These are phyloP conservation scores for Spinus olivaceus DNA, from an alignment of 2,797 vertebrate genomes.

Conservation along the genomic window DNA sequence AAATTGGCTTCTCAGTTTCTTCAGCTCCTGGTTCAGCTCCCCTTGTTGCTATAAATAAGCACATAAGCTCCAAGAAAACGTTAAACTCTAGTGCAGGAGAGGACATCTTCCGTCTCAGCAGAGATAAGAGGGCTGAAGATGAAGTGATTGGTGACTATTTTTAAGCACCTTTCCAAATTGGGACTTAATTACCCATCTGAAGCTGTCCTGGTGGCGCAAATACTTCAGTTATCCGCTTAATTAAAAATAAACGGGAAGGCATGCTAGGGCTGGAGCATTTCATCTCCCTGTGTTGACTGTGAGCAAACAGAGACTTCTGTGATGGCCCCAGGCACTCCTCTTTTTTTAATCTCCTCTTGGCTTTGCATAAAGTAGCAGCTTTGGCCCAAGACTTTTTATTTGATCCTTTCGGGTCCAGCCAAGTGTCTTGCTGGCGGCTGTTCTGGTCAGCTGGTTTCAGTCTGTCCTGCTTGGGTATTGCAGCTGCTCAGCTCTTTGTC, in stretches of 20 bases:
- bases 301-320: background rate
- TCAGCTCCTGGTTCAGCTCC: background rate
- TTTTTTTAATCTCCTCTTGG: background rate
- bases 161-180: constrained; percentile 45
- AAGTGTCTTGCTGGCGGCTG: background rate
- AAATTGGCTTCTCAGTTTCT: background rate
- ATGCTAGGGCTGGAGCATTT: background rate
- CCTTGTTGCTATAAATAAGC: constrained; percentile 32
- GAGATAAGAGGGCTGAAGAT: constrained; percentile 16
- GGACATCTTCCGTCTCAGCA: background rate
- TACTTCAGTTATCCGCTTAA: constrained; percentile 34
- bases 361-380: background rate
- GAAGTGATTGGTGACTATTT: constrained; percentile 50
- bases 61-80: background rate
- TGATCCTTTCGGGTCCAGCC: background rate
- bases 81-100: background rate
- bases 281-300: background rate
- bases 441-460: background rate
- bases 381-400: background rate
- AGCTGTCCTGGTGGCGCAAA: background rate
- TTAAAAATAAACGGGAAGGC: constrained; percentile 39
- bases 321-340: background rate
- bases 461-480: background rate
- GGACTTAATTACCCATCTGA: constrained; percentile 18
- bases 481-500: background rate